Base-by-base conservation (phyloP, 1,140 invertebrate species). In the Conopomorpha cramerella region DNA sequence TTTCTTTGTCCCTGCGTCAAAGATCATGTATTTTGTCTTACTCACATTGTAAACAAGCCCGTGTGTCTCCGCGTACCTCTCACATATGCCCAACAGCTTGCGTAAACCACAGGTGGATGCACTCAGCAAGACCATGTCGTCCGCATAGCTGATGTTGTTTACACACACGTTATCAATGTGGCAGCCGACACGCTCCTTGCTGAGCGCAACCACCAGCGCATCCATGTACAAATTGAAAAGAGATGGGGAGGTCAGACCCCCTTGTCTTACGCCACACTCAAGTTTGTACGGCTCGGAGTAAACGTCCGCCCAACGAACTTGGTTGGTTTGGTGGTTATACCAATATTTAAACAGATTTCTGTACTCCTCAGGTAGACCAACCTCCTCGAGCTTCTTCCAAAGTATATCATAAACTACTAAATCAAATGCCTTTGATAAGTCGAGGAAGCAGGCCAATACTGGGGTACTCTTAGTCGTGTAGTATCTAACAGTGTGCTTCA, bases 141-240 rank as follows among this genome's bases (percentile, higher is more conserved):
- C 33, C 14, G 33, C 33, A 26, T 34, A 34, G 14, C 33, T 34
- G 11, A 34, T 34, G 16, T 34, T 34, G 13, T 26, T 34, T 1
- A 26, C 19, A 13, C 11, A n/a, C 7, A 34, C 18, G 14, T 14
- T 14, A 15, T 34, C 33, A 14, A 25, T 26, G 11, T 26, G 33
- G 23, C 33, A 13, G 10, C 28, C 28, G 28, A 29, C 13, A 7
- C 28, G 4, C 4, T 3, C 11, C 6, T 11, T 11, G 28, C 28
- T 29, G 11, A 13, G 28, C 28, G 3, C 28, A 4, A 4, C 28
- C 11, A 13, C 11, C 11, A 29, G 11, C 4, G 4, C 19, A 23
- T 23, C 19, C 19, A 23, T 10, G 10, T 23, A 23, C 19, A 23
- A 10, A 10, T 23, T 23, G 19, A 23, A 23, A 10, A 23, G 19